Base-by-base conservation (phyloP, 2,113 vertebrate species). In the Genyomyrus donnyi region DNA sequence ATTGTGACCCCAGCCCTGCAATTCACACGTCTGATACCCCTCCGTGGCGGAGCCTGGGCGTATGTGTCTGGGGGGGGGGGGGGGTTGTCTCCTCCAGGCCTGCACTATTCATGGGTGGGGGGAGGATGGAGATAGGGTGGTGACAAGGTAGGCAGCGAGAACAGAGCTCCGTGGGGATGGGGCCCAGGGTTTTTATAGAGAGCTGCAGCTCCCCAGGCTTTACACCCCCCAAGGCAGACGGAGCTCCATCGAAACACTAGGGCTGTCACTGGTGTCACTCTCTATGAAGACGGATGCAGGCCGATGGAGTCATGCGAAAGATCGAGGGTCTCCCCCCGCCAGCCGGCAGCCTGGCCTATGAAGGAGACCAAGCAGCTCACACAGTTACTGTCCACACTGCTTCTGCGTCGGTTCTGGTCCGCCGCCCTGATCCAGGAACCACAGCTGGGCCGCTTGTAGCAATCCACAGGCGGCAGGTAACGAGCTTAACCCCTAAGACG, bases 1-100 rank as follows among this genome's bases (percentile, higher is more conserved):
- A 88, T 66, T 66, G 86, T 87, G 86, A 87, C 52, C 53, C 35
- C 35, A 15, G 87, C 53, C 53, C 53, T 58, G 52, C 53, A 88
- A 62, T 88, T 88, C 87, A 88, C 87, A 88, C 87, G 52, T 88
- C 87, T 88, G 87, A 88, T 66, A 50, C 53, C 42, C 87, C 87
- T 58, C 87, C 39, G 8, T 8, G 15, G 52, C 53, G 87, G 87
- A 88, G 52, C 87, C 87, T 62, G 35, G 49, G 85, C 5, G 48
- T 52, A 17, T 50, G 85, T 87, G 85, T 86, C 24, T 9, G n/a
- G 8, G 15, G 3, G 50, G 50, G 3, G 49, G 49, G 3, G 15
- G 15, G 15, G 52, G 1, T 17, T 21, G 45, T 46, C 48, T 52
- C 49, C 27, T 31, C 85, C n/a, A 53, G 85, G 83, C 42, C 80